These are phyloP conservation scores for Himalopsyche anomala DNA, from an alignment of 2,888 invertebrate species.

Conservation along the genomic window DNA sequence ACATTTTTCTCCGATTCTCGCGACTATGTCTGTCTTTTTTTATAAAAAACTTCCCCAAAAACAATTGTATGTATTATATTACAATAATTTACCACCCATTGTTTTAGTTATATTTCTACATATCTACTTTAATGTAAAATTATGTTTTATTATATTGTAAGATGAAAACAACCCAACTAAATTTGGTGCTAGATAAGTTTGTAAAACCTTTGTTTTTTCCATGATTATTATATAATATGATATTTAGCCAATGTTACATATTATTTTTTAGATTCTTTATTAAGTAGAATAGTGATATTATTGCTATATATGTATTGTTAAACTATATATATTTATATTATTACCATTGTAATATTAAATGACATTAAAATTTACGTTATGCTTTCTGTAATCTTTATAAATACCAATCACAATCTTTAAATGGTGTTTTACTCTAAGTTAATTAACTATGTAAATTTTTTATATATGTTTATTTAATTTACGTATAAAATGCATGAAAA, in stretches of 20 bases:
- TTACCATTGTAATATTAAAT: slow-evolving; percentile 3
- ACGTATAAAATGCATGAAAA: too few species aligned
- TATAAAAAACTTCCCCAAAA: too few species aligned
- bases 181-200: slow-evolving; percentile 34
- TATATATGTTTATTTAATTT: too few species aligned
- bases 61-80: not conserved
- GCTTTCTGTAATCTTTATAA: too few species aligned
- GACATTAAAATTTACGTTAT: too few species aligned
- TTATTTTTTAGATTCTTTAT: slow-evolving; percentile 41
- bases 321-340: not conserved
- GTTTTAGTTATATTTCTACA: slow-evolving; percentile 7
- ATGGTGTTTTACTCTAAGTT: too few species aligned
- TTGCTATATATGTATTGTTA: slow-evolving; percentile 10
- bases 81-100: slow-evolving; percentile 22
- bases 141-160: slow-evolving; percentile 15
- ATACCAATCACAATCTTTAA: too few species aligned
- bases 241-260: slow-evolving; percentile 40
- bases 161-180: slow-evolving; percentile 31
- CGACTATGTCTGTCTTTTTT: too few species aligned
- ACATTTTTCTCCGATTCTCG: too few species aligned
- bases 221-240: slow-evolving; percentile 23
- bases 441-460: too few species aligned
- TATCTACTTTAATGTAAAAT: not conserved
- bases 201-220: not conserved
- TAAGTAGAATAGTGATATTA: slow-evolving; percentile 16